phyloP scores from a whole-genome alignment of 1,140 invertebrate species.

The Mya arenaria region DNA sequence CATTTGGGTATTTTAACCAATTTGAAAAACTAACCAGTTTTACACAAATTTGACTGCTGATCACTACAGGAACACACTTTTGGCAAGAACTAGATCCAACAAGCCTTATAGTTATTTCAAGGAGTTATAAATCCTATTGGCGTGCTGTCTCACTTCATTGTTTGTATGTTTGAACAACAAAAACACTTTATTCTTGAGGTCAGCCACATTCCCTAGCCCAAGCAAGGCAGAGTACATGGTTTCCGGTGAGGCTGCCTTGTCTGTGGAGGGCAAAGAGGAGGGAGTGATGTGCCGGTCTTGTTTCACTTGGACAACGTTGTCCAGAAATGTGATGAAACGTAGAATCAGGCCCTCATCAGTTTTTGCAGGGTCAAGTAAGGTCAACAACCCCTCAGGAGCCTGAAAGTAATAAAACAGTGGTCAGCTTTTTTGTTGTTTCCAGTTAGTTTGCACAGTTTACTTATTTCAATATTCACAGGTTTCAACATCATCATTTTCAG shows the following conservation, averaged over 20 bases:
- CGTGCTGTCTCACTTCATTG: slow-evolving; percentile 82
- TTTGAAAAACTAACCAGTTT: too few species aligned
- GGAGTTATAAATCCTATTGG: slow-evolving; percentile 71
- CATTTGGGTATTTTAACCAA: too few species aligned
- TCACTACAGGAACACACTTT: too few species aligned
- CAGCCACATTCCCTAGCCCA: slow-evolving; percentile 81
- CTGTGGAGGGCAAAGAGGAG: slow-evolving; percentile 82
- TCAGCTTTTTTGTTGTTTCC: too few species aligned
- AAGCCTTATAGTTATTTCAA: slow-evolving; percentile 32
- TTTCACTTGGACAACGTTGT: slow-evolving; percentile 82
- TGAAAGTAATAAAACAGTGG: slow-evolving; percentile 71
- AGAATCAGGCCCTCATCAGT: slow-evolving; percentile 83
- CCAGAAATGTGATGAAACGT: slow-evolving; percentile 83
- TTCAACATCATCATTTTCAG: too few species aligned
- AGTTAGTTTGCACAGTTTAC: too few species aligned
- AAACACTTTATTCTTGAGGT: slow-evolving; percentile 82
- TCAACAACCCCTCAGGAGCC: slow-evolving; percentile 83
- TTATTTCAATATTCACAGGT: too few species aligned
- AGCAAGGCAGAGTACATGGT: slow-evolving; percentile 84
- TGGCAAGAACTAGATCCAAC: too few species aligned
- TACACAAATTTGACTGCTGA: too few species aligned
- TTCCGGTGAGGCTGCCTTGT: slow-evolving; percentile 85
- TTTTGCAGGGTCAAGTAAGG: slow-evolving; percentile 80
- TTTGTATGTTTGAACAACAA: slow-evolving; percentile 82
- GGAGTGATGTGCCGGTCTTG: slow-evolving; percentile 80